Base-by-base conservation (phyloP, 2,113 vertebrate species). In the Xiphophorus hellerii region DNA sequence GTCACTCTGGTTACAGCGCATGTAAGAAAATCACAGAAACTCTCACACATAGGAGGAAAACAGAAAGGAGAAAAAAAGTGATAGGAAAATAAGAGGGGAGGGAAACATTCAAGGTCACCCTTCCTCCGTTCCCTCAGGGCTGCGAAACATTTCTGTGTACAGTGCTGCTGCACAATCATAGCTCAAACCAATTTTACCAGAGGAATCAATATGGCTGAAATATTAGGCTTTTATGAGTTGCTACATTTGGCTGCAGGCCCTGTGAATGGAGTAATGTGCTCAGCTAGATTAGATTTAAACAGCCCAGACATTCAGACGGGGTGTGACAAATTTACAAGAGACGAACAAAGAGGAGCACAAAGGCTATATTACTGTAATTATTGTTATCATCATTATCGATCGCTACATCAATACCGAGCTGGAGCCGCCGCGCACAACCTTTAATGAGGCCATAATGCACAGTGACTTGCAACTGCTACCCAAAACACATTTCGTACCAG, bases 201-300 rank as follows among this genome's bases (percentile, higher is more conserved):
- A 93, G 89, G 89, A 94, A 95, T 95, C 94, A 94, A 95, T 95
- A 94, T 91, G 81, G 90, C 88, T 93, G 94, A 95, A 93, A 92
- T 93, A 93, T 94, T 91, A 87, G 90, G 83, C 85, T 87, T 92
- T 93, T 93, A 94, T 92, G 92, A 92, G 87, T 93, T 90, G 89
- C 82, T 93, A 92, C 93, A 92, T 93, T 89, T 77, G 77, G 89
- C 92, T 92, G 80, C 86, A 88, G 91, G 93, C 90, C 69, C 25
- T 90, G 84, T 84, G 86, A 88, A 73, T 30, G 62, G 74, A 85
- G 89, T 93, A 92, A 93, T 93, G 91, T 85, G 89, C 88, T 93
- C 76, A 68, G 82, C 81, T 87, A 82, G 87, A 93, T 93, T 93
- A 89, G 72, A 93, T 92, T 92, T 91, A 89, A 93, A 92, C 87